phyloP scores from a whole-genome alignment of 2,888 invertebrate genomes.

The Tyria jacobaeae region DNA sequence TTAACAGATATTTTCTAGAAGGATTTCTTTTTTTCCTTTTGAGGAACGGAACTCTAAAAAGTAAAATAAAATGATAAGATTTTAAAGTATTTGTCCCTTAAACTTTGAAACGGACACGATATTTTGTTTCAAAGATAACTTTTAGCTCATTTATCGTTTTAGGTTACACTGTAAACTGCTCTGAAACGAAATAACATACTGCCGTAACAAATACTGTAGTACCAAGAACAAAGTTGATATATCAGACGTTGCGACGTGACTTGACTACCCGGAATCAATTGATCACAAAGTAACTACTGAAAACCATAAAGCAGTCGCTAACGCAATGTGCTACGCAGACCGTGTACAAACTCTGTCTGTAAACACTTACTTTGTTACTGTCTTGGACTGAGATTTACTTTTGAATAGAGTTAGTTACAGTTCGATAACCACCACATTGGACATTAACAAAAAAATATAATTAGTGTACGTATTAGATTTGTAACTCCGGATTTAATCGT shows the following conservation, averaged over 20 bases:
- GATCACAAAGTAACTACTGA: constrained; percentile 57
- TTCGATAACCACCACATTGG: too few species aligned
- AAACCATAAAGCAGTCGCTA: constrained; percentile 48
- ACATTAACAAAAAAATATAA: too few species aligned
- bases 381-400: constrained; percentile 12
- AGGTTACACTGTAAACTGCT: constrained; percentile 12
- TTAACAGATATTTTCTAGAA: too few species aligned
- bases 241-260: constrained; percentile 40
- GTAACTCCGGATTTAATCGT: too few species aligned
- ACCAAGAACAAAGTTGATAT: constrained; percentile 34
- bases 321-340: constrained; percentile 31
- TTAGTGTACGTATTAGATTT: too few species aligned
- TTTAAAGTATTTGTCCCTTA: too few species aligned
- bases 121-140: background rate
- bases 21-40: too few species aligned
- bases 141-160: background rate
- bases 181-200: constrained; percentile 9
- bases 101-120: too few species aligned
- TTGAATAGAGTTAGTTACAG: background rate
- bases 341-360: constrained; percentile 29
- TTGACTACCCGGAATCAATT: constrained; percentile 50
- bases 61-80: too few species aligned
- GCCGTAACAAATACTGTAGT: constrained; percentile 26
- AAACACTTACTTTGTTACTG: constrained; percentile 42
- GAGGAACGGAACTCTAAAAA: too few species aligned